Evolutionary conservation across 2,797 vertebrate species (phyloP), one percentile per base, ranked within the genome.

Genomic region (Phyllotis vaccarum): DNA sequence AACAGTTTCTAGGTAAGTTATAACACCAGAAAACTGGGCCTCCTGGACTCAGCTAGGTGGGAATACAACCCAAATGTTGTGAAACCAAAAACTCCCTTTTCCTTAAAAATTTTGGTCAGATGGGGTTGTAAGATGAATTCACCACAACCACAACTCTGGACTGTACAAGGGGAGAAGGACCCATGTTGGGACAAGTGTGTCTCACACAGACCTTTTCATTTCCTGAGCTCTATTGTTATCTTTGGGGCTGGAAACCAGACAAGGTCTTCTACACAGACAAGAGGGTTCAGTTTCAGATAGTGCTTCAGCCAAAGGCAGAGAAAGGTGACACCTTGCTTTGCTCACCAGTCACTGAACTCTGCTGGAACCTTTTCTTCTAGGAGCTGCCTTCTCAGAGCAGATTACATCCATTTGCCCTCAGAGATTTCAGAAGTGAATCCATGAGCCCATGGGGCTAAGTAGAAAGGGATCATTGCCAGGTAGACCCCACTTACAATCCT

Each of bases 1-100:
- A 87, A 78, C 80, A 90, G 80, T 80, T 80, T 75, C 94, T 62
- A 75, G 49, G 29, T 85, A 88, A 83, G 54, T 49, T 8, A 27
- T 11, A 8, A 34, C 34, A 70, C 56, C 81, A 79, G 68, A 70
- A 92, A 89, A 54, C 62, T 17, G 29, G 62, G 68, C 43, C 64
- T 94, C 88, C 62, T 56, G 31, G 85, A 87, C 80, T 46, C 43
- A 90, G 52, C 3, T 1, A 37, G 11, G 49, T 27, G 56, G 60
- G 62, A 24, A 29, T 6, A 16, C 37, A n/a, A 14, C 66, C 37
- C 14, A 16, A 37, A 52, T 7, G 14, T 70, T 27, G 2, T 17
- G 66, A 85, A 24, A 56, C 21, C 83, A 60, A 52, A 86, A 46
- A 46, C 6, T 62, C 60, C 17, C 27, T 70, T 91, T 78, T 31